Conservation (phyloP, 2,113 vertebrate genomes). For the Indicator indicator region DNA sequence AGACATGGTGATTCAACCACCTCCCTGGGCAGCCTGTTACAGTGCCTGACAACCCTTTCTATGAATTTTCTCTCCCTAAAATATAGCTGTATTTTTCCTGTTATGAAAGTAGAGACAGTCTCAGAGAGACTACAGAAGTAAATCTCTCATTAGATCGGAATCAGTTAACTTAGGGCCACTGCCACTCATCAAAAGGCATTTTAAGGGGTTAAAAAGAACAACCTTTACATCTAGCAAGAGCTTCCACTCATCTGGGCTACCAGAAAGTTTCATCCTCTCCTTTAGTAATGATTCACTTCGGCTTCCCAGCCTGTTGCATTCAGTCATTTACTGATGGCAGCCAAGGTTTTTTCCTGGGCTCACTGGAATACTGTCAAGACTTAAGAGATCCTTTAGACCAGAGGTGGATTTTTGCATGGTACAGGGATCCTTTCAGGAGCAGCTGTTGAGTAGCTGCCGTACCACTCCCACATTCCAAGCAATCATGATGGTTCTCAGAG, state of each 20-base stretch:
- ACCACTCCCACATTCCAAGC: not conserved
- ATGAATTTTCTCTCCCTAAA: not conserved
- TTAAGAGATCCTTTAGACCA: not conserved
- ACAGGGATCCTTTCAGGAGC: not conserved
- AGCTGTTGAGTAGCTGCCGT: not conserved
- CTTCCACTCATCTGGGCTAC: not conserved
- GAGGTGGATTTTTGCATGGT: not conserved
- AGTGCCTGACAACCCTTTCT: no score
- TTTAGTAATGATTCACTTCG: not conserved
- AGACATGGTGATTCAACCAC: no score
- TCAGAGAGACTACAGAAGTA: constrained; percentile 10
- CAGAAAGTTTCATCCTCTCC: not conserved
- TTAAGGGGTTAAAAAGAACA: constrained; percentile 1
- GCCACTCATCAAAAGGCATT: constrained; percentile 1
- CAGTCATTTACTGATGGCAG: not conserved
- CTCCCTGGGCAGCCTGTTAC: no score
- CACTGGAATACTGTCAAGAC: not conserved
- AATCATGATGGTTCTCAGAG: not conserved
- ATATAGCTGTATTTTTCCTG: not conserved
- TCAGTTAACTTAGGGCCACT: not conserved
- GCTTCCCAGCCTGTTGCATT: not conserved
- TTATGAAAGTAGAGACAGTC: not conserved
- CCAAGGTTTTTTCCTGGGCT: not conserved
- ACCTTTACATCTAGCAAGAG: not conserved
- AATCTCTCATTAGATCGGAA: not conserved